Evolutionary conservation across 1,140 invertebrate species (phyloP), one percentile per base, ranked within the genome.

Genomic region (Drosophila biarmipes): DNA sequence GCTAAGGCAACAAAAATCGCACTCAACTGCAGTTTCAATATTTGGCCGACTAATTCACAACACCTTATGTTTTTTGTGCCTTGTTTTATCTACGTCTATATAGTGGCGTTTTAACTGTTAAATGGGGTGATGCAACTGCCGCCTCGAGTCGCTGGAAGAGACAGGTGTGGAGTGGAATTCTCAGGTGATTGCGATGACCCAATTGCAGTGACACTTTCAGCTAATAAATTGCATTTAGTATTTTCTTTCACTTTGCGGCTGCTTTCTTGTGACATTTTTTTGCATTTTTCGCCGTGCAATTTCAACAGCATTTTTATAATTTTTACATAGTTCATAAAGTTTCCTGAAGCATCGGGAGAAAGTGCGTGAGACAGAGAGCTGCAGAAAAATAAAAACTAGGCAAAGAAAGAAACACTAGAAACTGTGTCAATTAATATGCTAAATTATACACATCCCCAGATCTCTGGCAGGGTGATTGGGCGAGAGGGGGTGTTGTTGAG

Each of bases 391-490:
- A 11, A 43, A 54, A 72, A 42, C 6, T 12, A 10, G 38, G 40
- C 48, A 58, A 59, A 79, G 45, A 52, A 31, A 66, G 42, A 66
- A 49, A 69, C 21, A 79, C 73, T 78, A 73, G 78, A 87, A 87
- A 89, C 79, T 87, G 71, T 87, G 82, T 89, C 82, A 87, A 87
- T 87, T 87, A 89, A 87, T 87, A 87, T 87, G 82, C 82, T 87
- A 89, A 87, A 87, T 89, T 87, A 87, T 87, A 87, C 82, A 80
- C 73, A 72, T 63, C 66, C 66, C 68, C 19, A 38, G 49, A 51
- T 46, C 49, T 34, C 53, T n/a, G 35, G 37, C 21, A 10, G 34
- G 35, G 12, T 40, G 35, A 11, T 7, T 8, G 35, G 11, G 34
- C 4, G 58, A 17, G 38, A 15, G 10, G 17, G 15, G 46, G 4